phyloP scores from a whole-genome alignment of 1,140 invertebrate genomes.

The Diorhabda elongata region DNA sequence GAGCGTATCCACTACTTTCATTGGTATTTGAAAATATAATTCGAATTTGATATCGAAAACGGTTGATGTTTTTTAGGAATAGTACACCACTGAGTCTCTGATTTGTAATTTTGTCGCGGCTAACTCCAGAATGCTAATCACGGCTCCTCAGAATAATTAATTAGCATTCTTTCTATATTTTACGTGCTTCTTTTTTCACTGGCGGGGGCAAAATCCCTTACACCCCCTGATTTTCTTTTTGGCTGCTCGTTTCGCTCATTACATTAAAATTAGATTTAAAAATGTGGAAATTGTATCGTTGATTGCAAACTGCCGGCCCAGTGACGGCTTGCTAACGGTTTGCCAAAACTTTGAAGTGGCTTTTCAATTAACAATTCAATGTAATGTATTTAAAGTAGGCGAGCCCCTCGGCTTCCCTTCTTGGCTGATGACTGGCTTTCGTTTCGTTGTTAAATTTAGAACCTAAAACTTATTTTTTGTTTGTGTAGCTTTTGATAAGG shows the following conservation, averaged over 20 bases:
- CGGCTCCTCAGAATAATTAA: conserved; percentile 48
- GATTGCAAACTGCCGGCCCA: conserved; percentile 43
- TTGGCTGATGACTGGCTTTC: conserved; percentile 12
- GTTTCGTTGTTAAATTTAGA: neutral
- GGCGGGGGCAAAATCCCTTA: conserved; percentile 22
- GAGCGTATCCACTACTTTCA: too few relatives aligned
- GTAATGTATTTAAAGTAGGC: conserved; percentile 45
- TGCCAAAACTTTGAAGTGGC: conserved; percentile 41
- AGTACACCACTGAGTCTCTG: conserved; percentile 3
- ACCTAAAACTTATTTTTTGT: neutral
- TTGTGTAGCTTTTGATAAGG: neutral
- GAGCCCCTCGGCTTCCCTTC: conserved; percentile 6
- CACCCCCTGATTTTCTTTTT: conserved; percentile 15
- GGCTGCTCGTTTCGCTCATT: conserved; percentile 41
- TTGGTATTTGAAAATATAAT: neutral
- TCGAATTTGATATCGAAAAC: neutral
- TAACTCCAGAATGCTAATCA: conserved; percentile 45
- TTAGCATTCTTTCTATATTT: conserved; percentile 49
- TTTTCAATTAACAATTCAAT: conserved; percentile 46
- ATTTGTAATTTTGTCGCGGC: conserved; percentile 35
- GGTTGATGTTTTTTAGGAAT: conserved; percentile 3
- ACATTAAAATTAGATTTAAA: conserved; percentile 50
- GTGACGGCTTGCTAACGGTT: conserved; percentile 21
- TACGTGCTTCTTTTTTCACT: conserved; percentile 43
- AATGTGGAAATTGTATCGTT: conserved; percentile 50